Base-by-base conservation (phyloP, 2,797 vertebrate genomes). In the Thalassophryne amazonica region DNA sequence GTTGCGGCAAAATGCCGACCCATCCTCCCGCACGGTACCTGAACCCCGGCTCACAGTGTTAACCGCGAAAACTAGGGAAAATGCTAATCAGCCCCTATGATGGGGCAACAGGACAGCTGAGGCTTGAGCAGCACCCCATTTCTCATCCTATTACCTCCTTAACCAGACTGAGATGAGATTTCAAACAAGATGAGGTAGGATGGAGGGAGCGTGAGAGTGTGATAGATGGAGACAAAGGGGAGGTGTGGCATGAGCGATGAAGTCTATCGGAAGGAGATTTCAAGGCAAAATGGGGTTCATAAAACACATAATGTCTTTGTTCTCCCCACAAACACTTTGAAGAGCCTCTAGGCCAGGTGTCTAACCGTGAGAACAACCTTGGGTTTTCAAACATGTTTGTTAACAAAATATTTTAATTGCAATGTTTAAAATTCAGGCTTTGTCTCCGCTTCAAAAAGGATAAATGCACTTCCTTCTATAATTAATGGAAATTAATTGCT, bases 141-240 rank as follows among this genome's bases (percentile, higher is more conserved):
- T 81, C 68, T 81, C 78, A 76, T 87, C 68, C 68, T 67, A 80
- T 85, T 84, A 85, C 23, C 46, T 62, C 59, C 50, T 57, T 86
- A 85, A 90, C 83, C 69, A 72, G 67, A 64, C 46, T 17, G 69
- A 72, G 70, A 83, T 78, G 75, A 83, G 78, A 65, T 76, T 68
- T 71, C 36, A 52, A 59, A 69, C 42, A 47, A 70, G 57, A 68
- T 57, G 7, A 46, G 67, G 52, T 48, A 21, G 67, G 51, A 57
- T 1, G 4, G 43, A 18, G 43, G 48, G 52, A 40, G 65, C 19
- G 46, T 43, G 46, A 24, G 39, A 42, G 23, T 34, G 46, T 41
- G 72, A 61, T 46, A 20, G 60, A 81, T 67, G 55, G 57, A 71
- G 46, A 73, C 55, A 61, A 54, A 76, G 31, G n/a, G 35, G 58